These are phyloP conservation scores for Portevinia maculata DNA, from an alignment of 2,888 invertebrate genomes.

Conservation along the genomic window DNA sequence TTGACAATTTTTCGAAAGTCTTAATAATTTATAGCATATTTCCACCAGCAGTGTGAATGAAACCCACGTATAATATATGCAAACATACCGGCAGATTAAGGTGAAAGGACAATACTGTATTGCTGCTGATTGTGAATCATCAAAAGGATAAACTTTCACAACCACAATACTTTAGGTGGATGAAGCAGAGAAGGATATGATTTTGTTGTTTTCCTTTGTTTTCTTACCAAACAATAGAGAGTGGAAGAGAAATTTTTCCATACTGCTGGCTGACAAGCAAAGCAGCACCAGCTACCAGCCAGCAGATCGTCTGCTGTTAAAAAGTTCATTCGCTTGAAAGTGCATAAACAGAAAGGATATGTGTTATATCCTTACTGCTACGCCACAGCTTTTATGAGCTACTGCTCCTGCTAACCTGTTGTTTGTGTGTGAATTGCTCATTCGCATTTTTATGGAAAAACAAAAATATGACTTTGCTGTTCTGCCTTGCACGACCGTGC, in stretches of 20 bases:
- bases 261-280: conserved; percentile 30
- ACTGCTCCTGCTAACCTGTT: conserved; percentile 48
- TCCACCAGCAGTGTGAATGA: neutral
- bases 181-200: neutral
- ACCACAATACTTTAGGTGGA: conserved; percentile 20
- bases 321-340: conserved; percentile 52
- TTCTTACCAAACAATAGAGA: conserved; percentile 42
- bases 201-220: conserved; percentile 25
- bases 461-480: conserved; percentile 39
- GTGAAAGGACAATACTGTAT: conserved; percentile 7
- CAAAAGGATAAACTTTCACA: conserved; percentile 51
- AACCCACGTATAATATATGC: neutral
- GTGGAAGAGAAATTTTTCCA: conserved; percentile 36
- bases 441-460: neutral
- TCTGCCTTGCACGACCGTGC: conserved; percentile 6
- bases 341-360: conserved; percentile 39
- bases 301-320: conserved; percentile 33
- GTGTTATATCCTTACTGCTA: conserved; percentile 28
- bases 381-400: conserved; percentile 5
- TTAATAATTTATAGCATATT: conserved; percentile 29
- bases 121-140: conserved; percentile 21
- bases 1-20: neutral
- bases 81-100: conserved; percentile 43
- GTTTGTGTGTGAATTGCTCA: conserved; percentile 37
- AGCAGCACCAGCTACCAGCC: too few species aligned